These are phyloP conservation scores for Bufotes viridis DNA, from an alignment of 2,797 vertebrate species.

Conservation along the genomic window DNA sequence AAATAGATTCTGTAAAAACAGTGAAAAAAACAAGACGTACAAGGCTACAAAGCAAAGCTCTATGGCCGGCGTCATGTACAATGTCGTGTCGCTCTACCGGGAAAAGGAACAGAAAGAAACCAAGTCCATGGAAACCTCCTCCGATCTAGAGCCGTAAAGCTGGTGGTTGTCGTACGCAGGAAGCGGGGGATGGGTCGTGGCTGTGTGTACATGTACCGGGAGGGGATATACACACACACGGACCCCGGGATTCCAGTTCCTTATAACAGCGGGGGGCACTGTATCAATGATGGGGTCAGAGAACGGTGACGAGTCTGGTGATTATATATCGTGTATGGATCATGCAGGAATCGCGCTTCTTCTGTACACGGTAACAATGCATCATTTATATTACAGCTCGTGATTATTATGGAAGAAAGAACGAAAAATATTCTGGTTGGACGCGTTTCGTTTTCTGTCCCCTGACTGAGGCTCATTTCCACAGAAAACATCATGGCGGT, in stretches of 20 bases:
- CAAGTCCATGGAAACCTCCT: constrained; percentile 29
- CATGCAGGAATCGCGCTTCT: constrained; percentile 7
- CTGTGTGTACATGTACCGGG: neutral
- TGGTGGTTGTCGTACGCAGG: constrained; percentile 10
- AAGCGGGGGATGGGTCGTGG: neutral
- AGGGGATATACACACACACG: neutral
- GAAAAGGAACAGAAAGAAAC: neutral
- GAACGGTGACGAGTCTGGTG: neutral
- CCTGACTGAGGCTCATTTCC: neutral
- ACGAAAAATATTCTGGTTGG: neutral
- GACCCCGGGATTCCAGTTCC: constrained; percentile 3
- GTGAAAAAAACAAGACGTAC: constrained; percentile 41
- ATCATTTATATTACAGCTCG: neutral
- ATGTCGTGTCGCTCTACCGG: neutral
- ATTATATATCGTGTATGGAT: neutral
- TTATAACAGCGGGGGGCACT: neutral
- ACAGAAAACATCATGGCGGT: neutral
- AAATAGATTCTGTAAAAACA: constrained; percentile 59
- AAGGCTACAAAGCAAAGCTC: constrained; percentile 51
- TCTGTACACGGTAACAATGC: constrained; percentile 32
- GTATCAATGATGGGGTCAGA: neutral
- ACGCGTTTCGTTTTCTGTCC: neutral
- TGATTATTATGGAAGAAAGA: neutral
- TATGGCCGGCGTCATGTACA: constrained; percentile 33
- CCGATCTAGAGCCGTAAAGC: constrained; percentile 31